Evolutionary conservation across 1,140 invertebrate genomes (phyloP), one percentile per base, ranked within the genome.

Genomic region (Lepidurus packardi): DNA sequence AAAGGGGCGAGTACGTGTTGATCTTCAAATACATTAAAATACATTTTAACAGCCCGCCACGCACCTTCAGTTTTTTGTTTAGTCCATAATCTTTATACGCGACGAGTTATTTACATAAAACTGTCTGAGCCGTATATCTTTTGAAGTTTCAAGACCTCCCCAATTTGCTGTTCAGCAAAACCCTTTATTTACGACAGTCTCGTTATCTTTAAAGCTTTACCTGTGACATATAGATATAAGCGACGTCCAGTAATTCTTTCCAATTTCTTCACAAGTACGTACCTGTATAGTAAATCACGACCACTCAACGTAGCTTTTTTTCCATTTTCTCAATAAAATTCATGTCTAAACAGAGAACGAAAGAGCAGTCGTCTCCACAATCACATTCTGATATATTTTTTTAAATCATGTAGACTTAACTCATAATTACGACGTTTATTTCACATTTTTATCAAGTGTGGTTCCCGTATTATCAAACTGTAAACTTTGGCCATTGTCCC

Each of bases 131-230:
- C 1, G 53, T 65, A 65, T 65, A 65, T 65, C 53, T 65, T 65
- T 65, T 65, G 8, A 21, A 21, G 8, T 16, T 65, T 65, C 53
- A 65, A 65, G 53, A 65, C 53, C 53, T 65, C 53, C 53, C 53
- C 53, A 65, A 65, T 65, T 65, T 65, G 53, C 53, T 65, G 53
- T 65, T 21, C 53, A 65, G 53, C 53, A 65, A 47, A 47, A 65
- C 13, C 13, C 21, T 65, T 65, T 65, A 65, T 65, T 65, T 65
- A 65, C 53, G 53, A 16, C 13, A 65, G 53, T 16, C 16, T 65
- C n/a, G 4, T 65, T n/a, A 21, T 21, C 0, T 16, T 65, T 65
- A 16, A 65, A 21, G 16, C 53, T 65, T 65, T 65, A 65, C 21
- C 53, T n/a, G 1, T 34, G 53, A n/a, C 53, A 65, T 65, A 65